Conservation (phyloP, 2,888 invertebrate species). For the Frankliniella fusca region DNA sequence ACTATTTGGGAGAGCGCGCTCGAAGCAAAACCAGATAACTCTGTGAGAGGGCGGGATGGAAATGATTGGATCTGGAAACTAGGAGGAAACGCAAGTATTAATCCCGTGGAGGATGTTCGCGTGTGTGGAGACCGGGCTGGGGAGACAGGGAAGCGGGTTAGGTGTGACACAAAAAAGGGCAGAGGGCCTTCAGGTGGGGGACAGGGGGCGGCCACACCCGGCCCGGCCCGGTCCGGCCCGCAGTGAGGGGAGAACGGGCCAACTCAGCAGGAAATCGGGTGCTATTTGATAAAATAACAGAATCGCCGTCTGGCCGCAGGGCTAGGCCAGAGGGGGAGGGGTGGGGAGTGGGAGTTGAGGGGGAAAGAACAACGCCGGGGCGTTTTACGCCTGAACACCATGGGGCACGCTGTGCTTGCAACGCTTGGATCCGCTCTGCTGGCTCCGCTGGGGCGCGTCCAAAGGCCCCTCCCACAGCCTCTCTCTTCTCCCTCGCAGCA, state of each 20-base stretch:
- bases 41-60: too few species aligned
- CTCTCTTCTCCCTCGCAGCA: too few species aligned
- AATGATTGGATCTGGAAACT: too few species aligned
- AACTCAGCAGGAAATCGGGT: constrained; percentile 14
- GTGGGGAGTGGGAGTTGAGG: not conserved
- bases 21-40: too few species aligned
- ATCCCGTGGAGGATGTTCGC: too few species aligned
- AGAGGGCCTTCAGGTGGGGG: not conserved
- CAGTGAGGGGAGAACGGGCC: not conserved
- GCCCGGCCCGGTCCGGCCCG: not conserved
- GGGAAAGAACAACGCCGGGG: constrained; percentile 5
- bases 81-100: too few species aligned
- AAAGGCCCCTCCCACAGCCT: not conserved
- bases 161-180: too few species aligned
- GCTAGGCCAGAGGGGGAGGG: not conserved
- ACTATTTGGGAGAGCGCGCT: too few species aligned
- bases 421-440: not conserved
- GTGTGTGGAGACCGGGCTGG: too few species aligned
- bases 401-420: not conserved
- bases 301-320: not conserved
- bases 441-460: constrained; percentile 5
- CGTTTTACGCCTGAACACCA: constrained; percentile 15
- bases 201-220: not conserved
- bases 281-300: constrained; percentile 25
- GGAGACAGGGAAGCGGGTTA: too few species aligned